These are phyloP conservation scores for Manduca sexta DNA, from an alignment of 1,140 invertebrate species.

Conservation along the genomic window DNA sequence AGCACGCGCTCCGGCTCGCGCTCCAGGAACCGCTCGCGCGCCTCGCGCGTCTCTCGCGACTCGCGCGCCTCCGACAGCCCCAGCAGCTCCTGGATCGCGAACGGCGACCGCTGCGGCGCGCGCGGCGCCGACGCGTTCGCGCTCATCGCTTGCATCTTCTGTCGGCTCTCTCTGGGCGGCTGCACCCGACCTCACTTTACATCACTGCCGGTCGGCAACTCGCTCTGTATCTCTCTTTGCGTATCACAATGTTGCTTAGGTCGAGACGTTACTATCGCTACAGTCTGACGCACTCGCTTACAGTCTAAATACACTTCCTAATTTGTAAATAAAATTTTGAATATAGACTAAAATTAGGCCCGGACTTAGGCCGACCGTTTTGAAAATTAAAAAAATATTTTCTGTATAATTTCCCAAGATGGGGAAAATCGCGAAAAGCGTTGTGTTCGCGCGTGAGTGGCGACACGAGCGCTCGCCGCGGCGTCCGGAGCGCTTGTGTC, in stretches of 20 bases:
- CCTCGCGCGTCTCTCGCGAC: slow-evolving; percentile 38
- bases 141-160: slow-evolving; percentile 64
- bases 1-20: slow-evolving; percentile 39
- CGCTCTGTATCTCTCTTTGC: slow-evolving; percentile 5
- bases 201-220: slow-evolving; percentile 9
- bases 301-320: slow-evolving; percentile 12
- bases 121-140: slow-evolving; percentile 51
- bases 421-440: slow-evolving; percentile 39
- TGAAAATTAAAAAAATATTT: slow-evolving; percentile 1
- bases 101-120: slow-evolving; percentile 88
- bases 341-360: slow-evolving; percentile 23
- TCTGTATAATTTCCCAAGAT: neutral
- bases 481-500: slow-evolving; percentile 53
- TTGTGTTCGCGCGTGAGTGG: slow-evolving; percentile 13
- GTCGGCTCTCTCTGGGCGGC: slow-evolving; percentile 10
- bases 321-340: neutral
- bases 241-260: slow-evolving; percentile 21
- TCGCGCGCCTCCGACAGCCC: slow-evolving; percentile 77
- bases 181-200: slow-evolving; percentile 17
- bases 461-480: slow-evolving; percentile 53
- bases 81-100: slow-evolving; percentile 93
- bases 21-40: slow-evolving; percentile 44
- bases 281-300: slow-evolving; percentile 5
- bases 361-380: slow-evolving; percentile 7
- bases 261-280: slow-evolving; percentile 3